Base-by-base conservation (phyloP, 2,113 vertebrate species). In the Sialia sialis region DNA sequence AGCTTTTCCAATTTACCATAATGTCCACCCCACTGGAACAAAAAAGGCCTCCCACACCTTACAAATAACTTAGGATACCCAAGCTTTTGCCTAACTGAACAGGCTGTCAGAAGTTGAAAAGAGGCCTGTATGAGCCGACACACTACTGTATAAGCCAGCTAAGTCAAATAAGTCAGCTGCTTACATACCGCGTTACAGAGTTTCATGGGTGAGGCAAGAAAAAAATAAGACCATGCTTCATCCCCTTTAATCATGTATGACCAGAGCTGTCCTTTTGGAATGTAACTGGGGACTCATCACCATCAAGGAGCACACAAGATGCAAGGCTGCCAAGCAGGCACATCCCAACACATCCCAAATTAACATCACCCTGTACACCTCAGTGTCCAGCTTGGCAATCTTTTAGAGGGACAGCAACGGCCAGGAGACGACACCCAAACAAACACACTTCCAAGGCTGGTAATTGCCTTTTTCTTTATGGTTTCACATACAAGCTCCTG, bases 41-140 rank as follows among this genome's bases (percentile, higher is more conserved):
- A 79, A 12, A 8, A 84, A 56, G 12, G 55, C 23, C 14, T 67
- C 32, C 36, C 20, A 41, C 2, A 41, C 10, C 44, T 82, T 49
- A 54, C 5, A 32, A 39, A 44, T 39, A 84, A 68, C 15, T 19
- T 20, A 72, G 25, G 30, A 84, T 8, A 73, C 2, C 1, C 22
- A 67, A 52, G 77, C 15, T 16, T 72, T 81, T 41, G 27, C n/a
- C 38, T 84, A 89, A 72, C 25, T 36, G 55, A 51, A 62, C 38
- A 73, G 56, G 16, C 23, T 26, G 9, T 22, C 32, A 77, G 34
- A 62, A 88, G 26, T 4, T 76, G 36, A 73, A 76, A 83, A 84
- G 22, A 49, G 13, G 25, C 30, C 34, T 43, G 2, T n/a, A 32
- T 11, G 9, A 82, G 43, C 26, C 0, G 0, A 55, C 29, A 52